Percentiles rank a stretch among this genome's conserved stretches.
Conservation (phyloP, 2,113 vertebrate genomes). For the Callithrix jacchus region DNA sequence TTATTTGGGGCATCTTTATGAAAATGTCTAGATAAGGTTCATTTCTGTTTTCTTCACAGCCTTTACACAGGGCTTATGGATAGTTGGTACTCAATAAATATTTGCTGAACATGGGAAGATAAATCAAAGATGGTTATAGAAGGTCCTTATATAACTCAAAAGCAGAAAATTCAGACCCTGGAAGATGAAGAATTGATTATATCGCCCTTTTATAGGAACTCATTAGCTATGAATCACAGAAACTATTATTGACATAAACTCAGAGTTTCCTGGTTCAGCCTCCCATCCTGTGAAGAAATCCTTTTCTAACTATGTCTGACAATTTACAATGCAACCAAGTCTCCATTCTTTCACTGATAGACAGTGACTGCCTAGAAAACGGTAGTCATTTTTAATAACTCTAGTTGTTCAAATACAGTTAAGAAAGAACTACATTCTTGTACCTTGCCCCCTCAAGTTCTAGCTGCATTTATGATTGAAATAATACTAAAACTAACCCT, state of each 20-base stretch:
- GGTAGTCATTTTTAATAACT: not conserved
- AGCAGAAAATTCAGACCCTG: not conserved
- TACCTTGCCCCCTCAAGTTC: not conserved
- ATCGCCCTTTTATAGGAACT: not conserved
- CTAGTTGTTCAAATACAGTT: not conserved
- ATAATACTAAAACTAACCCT: not conserved
- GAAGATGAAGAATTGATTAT: not conserved
- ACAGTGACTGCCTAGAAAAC: not conserved
- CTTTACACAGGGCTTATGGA: not conserved
- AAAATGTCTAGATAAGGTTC: not conserved
- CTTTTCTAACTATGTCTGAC: not conserved
- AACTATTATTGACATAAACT: not conserved
- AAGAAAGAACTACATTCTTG: not conserved
- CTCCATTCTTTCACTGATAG: not conserved
- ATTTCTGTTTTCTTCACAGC: conserved; percentile 5
- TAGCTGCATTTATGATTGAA: not conserved
- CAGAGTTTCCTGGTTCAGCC: not conserved
- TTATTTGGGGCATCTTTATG: not conserved
- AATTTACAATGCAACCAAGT: not conserved
- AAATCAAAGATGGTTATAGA: not conserved
- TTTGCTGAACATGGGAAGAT: not conserved
- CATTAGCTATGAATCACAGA: conserved; percentile 8
- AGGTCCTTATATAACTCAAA: not conserved
- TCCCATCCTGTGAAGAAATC: not conserved
- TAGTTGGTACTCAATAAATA: not conserved